Conservation (phyloP, 2,113 vertebrate genomes). For the Pagrus major region DNA sequence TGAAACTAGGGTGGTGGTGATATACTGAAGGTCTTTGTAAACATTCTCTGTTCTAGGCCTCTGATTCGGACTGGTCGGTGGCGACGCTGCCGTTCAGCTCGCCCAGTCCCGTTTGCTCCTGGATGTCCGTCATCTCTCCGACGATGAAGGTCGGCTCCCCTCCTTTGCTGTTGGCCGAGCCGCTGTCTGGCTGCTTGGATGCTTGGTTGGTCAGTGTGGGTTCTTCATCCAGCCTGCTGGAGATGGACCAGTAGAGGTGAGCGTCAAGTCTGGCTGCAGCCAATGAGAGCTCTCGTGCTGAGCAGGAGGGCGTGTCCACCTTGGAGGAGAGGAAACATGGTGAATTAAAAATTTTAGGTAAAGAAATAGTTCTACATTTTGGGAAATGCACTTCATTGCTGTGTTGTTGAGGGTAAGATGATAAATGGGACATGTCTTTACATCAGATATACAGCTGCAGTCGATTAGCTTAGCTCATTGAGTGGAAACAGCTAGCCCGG, state of each 20-base stretch:
- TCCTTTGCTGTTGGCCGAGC: slow-evolving; percentile 73
- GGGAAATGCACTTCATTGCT: not conserved
- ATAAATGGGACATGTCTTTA: not conserved
- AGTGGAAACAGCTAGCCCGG: not conserved
- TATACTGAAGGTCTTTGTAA: slow-evolving; percentile 56
- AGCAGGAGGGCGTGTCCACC: slow-evolving; percentile 92
- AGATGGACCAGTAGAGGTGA: slow-evolving; percentile 97
- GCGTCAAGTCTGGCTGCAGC: slow-evolving; percentile 90
- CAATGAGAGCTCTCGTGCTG: slow-evolving; percentile 90
- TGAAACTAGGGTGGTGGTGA: slow-evolving; percentile 51
- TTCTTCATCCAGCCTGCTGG: slow-evolving; percentile 92
- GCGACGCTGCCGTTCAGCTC: slow-evolving; percentile 88
- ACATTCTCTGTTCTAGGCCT: slow-evolving; percentile 83
- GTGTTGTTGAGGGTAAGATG: not conserved
- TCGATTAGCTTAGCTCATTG: not conserved
- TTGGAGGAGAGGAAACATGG: slow-evolving; percentile 51
- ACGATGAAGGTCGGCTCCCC: slow-evolving; percentile 78
- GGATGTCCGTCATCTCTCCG: slow-evolving; percentile 84
- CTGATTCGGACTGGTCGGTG: slow-evolving; percentile 87
- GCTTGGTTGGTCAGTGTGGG: slow-evolving; percentile 76
- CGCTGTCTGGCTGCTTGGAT: slow-evolving; percentile 71
- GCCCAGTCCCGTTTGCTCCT: slow-evolving; percentile 78
- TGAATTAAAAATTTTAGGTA: not conserved
- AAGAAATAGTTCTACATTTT: not conserved
- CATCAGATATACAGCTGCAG: not conserved